These are phyloP conservation scores for Ptychoptera albimana DNA, from an alignment of 2,888 invertebrate species.

Conservation along the genomic window DNA sequence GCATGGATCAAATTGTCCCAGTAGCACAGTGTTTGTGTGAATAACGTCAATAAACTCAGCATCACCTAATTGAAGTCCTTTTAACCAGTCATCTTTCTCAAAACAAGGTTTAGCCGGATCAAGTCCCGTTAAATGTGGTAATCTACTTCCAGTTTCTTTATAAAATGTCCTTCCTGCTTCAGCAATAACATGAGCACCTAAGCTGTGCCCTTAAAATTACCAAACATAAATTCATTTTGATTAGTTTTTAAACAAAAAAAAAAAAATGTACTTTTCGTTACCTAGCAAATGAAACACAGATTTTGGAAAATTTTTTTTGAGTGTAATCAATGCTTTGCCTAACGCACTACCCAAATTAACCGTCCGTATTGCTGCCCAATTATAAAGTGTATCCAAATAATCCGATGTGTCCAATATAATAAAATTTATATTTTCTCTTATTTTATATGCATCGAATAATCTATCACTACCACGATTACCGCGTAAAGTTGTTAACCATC, in stretches of 20 bases:
- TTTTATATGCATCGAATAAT: constrained; percentile 22
- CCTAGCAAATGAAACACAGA: constrained; percentile 24
- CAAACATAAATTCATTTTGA: too few relatives aligned
- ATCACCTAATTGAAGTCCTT: constrained; percentile 17
- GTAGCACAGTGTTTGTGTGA: constrained; percentile 15
- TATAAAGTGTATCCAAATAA: constrained; percentile 24
- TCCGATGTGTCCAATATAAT: constrained; percentile 24
- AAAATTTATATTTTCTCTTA: constrained; percentile 25
- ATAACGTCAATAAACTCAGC: constrained; percentile 19
- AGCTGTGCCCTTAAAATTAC: constrained; percentile 8
- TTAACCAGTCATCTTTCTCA: constrained; percentile 1
- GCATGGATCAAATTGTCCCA: constrained; percentile 15
- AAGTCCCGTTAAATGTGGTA: constrained; percentile 5
- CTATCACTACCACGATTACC: constrained; percentile 17
- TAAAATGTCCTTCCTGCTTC: constrained; percentile 5
- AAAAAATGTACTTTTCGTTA: too few relatives aligned
- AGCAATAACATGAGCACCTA: constrained; percentile 6
- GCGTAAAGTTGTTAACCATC: constrained; percentile 23
- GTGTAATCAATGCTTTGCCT: constrained; percentile 18
- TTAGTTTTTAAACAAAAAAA: too few relatives aligned
- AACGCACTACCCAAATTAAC: constrained; percentile 22
- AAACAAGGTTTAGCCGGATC: constrained; percentile 11
- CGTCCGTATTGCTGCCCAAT: constrained; percentile 28
- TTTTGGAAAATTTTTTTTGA: constrained; percentile 18
- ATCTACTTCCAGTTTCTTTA: constrained; percentile 1